Evolutionary conservation across 2,113 vertebrate species (phyloP), one percentile per base, ranked within the genome.

Genomic region (Mixornis gularis): DNA sequence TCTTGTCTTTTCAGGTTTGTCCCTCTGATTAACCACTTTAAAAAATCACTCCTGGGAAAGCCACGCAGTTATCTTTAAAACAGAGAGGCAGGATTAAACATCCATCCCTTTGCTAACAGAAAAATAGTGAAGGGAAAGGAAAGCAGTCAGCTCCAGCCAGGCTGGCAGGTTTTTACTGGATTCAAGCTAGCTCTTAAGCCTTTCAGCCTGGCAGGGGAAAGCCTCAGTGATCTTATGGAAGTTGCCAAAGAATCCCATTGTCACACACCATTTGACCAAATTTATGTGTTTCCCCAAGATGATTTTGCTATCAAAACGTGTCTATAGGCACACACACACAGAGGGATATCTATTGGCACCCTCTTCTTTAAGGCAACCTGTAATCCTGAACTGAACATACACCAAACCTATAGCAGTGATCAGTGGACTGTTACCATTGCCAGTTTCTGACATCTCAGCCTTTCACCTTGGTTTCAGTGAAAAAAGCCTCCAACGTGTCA

Each of bases 1-100:
- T 95, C 85, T 87, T 94, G 89, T 82, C 81, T 79, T 89, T 89
- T 95, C 90, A 79, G 55, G 81, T 91, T 92, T 87, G 51, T 77
- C 49, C 64, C 79, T 91, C 85, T 91, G 87, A 89, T 95, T 91
- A 94, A n/a, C 48, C 69, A 64, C 70, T 91, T 83, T 38, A 52
- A 79, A 83, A 76, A 76, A 76, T n/a, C 83, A 63, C 87, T 26
- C 41, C 49, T 87, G 84, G 53, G 49, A 68, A 87, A 91, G n/a
- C 2, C 72, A 53, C 53, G 18, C 26, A 43, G 41, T 81, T 84
- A 38, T 60, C 65, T 82, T 79, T 81, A 60, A 76, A 80, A 53
- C 1, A 2, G 30, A 84, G 36, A 68, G 64, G 44, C 65, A 43
- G 26, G 27, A 84, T 87, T 86, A 91, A 94, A 71, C 29, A 60